Percentiles rank a stretch among this genome's conserved stretches.
These are phyloP conservation scores for human DNA, from an alignment of 2,113 vertebrate species.

Conservation along the genomic window GRCh38 chr5:167083001-167083500, in stretches of 20 bases:
- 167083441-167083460: not conserved
- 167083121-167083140: not conserved
- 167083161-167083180: too few species aligned
- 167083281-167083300: not conserved
- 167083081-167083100: not conserved
- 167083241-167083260: not conserved
- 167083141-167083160: rapidly evolving
- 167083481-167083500: not conserved
- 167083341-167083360: not conserved
- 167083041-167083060: not conserved
- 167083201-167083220: not conserved
- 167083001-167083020: not conserved
- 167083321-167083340: not conserved
- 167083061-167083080: not conserved
- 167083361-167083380: not conserved
- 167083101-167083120: not conserved
- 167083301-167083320: not conserved
- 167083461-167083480: not conserved
- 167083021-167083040: not conserved
- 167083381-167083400: not conserved
- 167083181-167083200: not conserved
- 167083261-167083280: not conserved
- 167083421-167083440: not conserved
- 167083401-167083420: not conserved
- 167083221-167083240: rapidly evolving